Evolutionary conservation across 1,140 invertebrate genomes (phyloP).

Genomic region (Apis mellifera): DNA sequence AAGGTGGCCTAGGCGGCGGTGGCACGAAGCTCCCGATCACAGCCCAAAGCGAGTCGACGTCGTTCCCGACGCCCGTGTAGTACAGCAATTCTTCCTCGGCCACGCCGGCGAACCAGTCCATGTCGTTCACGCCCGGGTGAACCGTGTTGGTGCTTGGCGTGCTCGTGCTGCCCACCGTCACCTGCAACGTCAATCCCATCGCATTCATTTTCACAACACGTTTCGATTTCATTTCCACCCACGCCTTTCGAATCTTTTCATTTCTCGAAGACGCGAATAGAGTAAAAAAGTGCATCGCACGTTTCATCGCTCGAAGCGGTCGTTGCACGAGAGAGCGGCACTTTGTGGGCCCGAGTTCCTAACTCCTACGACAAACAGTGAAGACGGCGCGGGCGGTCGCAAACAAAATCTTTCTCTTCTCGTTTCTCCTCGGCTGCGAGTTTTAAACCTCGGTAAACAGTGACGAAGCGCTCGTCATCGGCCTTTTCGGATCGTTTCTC

Average conservation of each 20-base stretch:
- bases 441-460: constrained; percentile 64
- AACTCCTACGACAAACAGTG: constrained; percentile 74
- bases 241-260: no score
- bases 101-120: constrained; percentile 83
- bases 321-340: constrained; percentile 27
- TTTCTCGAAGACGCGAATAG: no score
- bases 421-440: not conserved
- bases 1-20: constrained; percentile 85
- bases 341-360: constrained; percentile 61
- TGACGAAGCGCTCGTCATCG: constrained; percentile 44
- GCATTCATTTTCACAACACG: not conserved
- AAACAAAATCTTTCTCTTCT: constrained; percentile 64
- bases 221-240: no score
- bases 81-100: constrained; percentile 83
- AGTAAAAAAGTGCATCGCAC: constrained; percentile 20
- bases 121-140: constrained; percentile 79
- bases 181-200: constrained; percentile 62
- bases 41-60: constrained; percentile 85
- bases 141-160: constrained; percentile 76
- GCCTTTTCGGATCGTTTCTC: constrained; percentile 7
- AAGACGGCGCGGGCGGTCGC: constrained; percentile 62
- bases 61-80: constrained; percentile 83
- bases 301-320: constrained; percentile 1
- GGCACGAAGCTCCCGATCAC: constrained; percentile 85
- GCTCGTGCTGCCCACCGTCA: constrained; percentile 74